Conservation (phyloP, 2,888 invertebrate genomes). For the Seira sanloemensis region DNA sequence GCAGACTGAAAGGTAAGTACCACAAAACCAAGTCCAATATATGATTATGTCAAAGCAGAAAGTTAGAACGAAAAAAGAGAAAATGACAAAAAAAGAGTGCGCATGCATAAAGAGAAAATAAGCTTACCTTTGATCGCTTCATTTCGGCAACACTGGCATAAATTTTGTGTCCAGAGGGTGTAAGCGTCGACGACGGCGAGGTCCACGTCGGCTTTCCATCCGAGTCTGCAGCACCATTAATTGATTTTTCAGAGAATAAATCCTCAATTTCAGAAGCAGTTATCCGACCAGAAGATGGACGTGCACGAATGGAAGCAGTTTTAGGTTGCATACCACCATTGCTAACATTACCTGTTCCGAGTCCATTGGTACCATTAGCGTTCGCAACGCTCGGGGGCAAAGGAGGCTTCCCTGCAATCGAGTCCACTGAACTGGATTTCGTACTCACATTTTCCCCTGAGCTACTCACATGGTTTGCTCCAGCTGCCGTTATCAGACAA, state of each 20-base stretch:
- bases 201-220: constrained; percentile 62
- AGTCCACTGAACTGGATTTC: constrained; percentile 73
- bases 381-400: constrained; percentile 70
- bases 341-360: constrained; percentile 66
- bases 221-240: constrained; percentile 74
- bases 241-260: constrained; percentile 91
- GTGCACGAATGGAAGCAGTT: constrained; percentile 92
- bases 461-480: constrained; percentile 58
- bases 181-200: constrained; percentile 65
- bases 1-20: constrained; percentile 66
- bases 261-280: constrained; percentile 95
- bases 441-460: constrained; percentile 65
- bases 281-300: constrained; percentile 91
- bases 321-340: constrained; percentile 80
- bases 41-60: neutral
- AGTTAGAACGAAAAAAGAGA: too few species aligned
- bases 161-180: constrained; percentile 79
- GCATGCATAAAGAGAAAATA: too few species aligned
- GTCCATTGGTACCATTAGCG: constrained; percentile 66
- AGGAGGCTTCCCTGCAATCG: constrained; percentile 73
- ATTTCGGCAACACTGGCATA: constrained; percentile 97
- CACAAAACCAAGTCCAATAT: too few species aligned
- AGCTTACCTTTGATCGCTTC: constrained; percentile 90
- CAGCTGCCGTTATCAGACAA: constrained; percentile 43
- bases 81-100: neutral